phyloP scores from a whole-genome alignment of 2,797 vertebrate genomes.

The Coilia nasus region DNA sequence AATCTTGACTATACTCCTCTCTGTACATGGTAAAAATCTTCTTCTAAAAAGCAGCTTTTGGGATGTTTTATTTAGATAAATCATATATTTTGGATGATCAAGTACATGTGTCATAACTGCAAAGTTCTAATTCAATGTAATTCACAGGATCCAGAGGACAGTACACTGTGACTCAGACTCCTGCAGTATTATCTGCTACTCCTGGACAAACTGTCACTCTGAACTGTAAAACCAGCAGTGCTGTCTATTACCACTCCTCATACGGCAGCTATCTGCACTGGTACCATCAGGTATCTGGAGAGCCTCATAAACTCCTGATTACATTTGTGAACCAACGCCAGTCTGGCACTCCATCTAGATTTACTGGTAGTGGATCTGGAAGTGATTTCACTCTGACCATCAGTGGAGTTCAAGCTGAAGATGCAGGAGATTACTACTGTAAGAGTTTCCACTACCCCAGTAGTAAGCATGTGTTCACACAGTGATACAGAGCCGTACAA shows the following conservation, averaged over 20 bases:
- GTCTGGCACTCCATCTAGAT: conserved; percentile 5
- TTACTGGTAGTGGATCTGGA: background rate
- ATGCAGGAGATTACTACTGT: conserved; percentile 10
- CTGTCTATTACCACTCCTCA: background rate
- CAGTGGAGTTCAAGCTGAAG: background rate
- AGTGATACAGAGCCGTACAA: conserved; percentile 2
- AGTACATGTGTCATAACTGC: background rate
- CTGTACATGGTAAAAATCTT: background rate
- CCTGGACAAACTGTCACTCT: background rate
- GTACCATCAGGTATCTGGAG: no score
- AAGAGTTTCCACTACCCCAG: background rate
- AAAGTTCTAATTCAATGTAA: background rate
- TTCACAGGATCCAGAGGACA: conserved; percentile 16
- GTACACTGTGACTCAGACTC: conserved; percentile 1
- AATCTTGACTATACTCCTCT: background rate
- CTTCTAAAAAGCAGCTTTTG: background rate
- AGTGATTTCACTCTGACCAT: conserved; percentile 3
- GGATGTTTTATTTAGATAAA: background rate
- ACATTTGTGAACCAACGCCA: background rate
- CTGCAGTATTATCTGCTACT: background rate
- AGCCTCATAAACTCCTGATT: background rate
- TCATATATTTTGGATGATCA: background rate
- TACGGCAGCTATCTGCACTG: no score
- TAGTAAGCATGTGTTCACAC: background rate
- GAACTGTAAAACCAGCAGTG: conserved; percentile 11